Base-by-base conservation (phyloP, 1,140 invertebrate genomes). In the Apis florea region DNA sequence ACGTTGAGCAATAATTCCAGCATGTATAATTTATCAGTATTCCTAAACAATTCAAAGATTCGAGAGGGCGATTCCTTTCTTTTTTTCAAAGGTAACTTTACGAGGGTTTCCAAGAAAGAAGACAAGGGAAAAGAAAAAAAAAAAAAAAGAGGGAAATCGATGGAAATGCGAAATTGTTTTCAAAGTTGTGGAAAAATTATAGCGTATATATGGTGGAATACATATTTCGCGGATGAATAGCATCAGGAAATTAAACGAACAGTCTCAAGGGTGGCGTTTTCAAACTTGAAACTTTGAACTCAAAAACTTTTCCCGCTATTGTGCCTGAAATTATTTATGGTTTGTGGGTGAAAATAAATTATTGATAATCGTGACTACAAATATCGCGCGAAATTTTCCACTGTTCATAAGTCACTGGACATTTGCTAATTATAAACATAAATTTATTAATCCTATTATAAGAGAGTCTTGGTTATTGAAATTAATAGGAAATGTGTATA, bases 221-320 rank as follows among this genome's bases (percentile, higher is more conserved):
- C 71, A 53, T 75, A 79, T 40, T 85, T 76, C 58, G 31, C 24
- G 72, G 63, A 40, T 54, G 80, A 72, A 87, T 73, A 86, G 69
- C 77, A 73, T 75, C 84, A 67, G 78, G 82, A 86, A 87, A 87
- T 86, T 87, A 86, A 87, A 84, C 77, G 84, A 61, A 24, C 53
- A 73, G 74, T 86, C 85, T 86, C 85, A 79, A 86, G 82, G 85
- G 85, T 78, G 77, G 83, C 82, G 82, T 84, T 63, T 31, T 86
- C 85, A 73, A 78, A 78, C 82, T 80, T 68, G 21, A 84, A 87
- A 87, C 82, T 84, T 86, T 8, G 12, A 40, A 40, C 12, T 0
- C 31, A 19, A 12, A 1, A 72, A 72, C 70, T 72, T 87, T 81
- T 59, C 72, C 51, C 79, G 61, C 54, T 67, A 80, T 86, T 83